These are phyloP conservation scores for Reticulitermes speratus DNA, from an alignment of 1,140 invertebrate species.

Conservation along the genomic window DNA sequence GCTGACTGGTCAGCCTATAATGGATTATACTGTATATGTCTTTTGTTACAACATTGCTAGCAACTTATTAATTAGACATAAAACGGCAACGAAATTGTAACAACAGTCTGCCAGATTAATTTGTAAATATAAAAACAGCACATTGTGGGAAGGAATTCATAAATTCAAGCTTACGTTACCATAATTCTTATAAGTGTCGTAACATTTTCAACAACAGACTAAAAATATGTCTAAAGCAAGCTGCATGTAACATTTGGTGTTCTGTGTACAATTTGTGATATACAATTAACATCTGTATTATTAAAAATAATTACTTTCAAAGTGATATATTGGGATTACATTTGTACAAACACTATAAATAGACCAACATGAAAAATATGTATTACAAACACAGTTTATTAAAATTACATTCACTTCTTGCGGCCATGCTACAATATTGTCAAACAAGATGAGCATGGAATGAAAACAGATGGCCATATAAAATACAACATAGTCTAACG, in stretches of 20 bases:
- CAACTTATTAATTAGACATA: slow-evolving; percentile 8
- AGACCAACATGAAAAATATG: not conserved
- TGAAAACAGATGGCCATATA: not conserved
- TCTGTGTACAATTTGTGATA: slow-evolving; percentile 16
- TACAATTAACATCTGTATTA: slow-evolving; percentile 3
- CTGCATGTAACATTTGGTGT: slow-evolving; percentile 16
- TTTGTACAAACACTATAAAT: slow-evolving; percentile 17
- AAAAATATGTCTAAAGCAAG: slow-evolving; percentile 4
- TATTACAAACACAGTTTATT: not conserved
- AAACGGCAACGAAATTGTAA: not conserved
- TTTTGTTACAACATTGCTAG: not conserved
- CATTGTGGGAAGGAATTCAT: not conserved
- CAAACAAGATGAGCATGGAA: not conserved
- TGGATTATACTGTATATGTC: not conserved
- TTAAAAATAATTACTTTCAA: slow-evolving; percentile 14
- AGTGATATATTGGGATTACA: not conserved
- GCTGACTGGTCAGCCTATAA: not conserved
- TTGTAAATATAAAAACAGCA: not conserved
- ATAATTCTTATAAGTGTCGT: not conserved
- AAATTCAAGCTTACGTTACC: not conserved
- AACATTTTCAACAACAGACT: not conserved
- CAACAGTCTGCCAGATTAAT: not conserved
- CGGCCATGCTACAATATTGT: slow-evolving; percentile 11
- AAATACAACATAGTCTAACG: not conserved
- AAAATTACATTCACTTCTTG: not conserved